Base-by-base conservation (phyloP, 2,888 invertebrate species). In the Epinotia ramella region DNA sequence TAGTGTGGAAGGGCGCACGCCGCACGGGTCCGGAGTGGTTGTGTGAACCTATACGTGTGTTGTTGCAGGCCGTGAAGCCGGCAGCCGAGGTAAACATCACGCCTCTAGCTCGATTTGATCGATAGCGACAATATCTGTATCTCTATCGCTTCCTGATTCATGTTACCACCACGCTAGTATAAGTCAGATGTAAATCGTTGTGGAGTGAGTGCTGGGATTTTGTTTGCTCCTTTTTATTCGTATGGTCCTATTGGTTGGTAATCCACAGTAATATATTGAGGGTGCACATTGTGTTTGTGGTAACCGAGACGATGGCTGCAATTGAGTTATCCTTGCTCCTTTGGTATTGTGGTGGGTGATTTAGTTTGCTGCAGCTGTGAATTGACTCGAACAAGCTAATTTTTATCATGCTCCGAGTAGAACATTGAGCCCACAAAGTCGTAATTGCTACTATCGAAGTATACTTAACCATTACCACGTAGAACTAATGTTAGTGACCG, bases 31-130 rank as follows among this genome's bases (percentile, higher is more conserved):
- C 77, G 73, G 40, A 78, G 69, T 78, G 73, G 73, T 80, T 79
- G 82, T 78, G 88, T 90, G 91, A 91, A 91, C 87, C 81, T 74
- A 86, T 90, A 84, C 87, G 87, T 92, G 88, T 95, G 94, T 95
- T 96, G 95, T 96, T 96, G 87, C 96, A 96, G 96, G 96, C 96
- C 94, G 95, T 95, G 94, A 96, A 96, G 95, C 96, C 96, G 94
- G 95, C 95, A 92, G 95, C 95, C 88, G 96, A 96, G 96, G 96
- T 96, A 95, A 95, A 91, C 87, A 80, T 79, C 87, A 81, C 88
- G 86, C 84, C 86, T 83, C 86, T 87, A 86, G 85, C 84, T 87
- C 89, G 81, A 83, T 87, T 83, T 82, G 85, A 85, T 87, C 88
- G 83, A 87, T 88, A 86, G 86, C 86, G 86, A 87, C 84, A 87